These are phyloP conservation scores for Epinephelus coioides DNA, from an alignment of 2,797 vertebrate genomes.

Conservation along the genomic window DNA sequence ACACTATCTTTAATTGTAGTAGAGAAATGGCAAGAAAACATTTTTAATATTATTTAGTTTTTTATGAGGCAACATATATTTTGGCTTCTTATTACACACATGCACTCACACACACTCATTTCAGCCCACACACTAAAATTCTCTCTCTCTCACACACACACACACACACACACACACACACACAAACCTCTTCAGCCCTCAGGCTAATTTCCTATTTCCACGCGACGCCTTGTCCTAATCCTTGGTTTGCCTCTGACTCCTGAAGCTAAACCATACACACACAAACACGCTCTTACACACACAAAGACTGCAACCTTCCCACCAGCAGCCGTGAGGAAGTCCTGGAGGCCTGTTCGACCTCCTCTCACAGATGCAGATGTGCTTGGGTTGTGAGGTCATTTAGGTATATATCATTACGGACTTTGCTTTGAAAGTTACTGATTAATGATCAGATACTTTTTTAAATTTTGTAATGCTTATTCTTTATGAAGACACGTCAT, in stretches of 20 bases:
- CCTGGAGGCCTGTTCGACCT: conserved; percentile 34
- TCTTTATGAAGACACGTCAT: no score
- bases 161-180: conserved; percentile 39
- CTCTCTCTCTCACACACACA: conserved; percentile 9
- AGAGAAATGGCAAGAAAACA: not conserved
- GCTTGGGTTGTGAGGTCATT: conserved; percentile 28
- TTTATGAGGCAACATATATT: conserved; percentile 12
- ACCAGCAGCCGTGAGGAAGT: conserved; percentile 46
- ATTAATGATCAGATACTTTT: not conserved
- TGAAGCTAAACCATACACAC: conserved; percentile 60
- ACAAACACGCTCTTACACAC: conserved; percentile 63
- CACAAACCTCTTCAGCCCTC: conserved; percentile 56
- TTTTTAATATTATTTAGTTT: not conserved
- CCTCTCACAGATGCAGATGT: conserved; percentile 33
- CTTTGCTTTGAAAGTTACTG: conserved; percentile 8
- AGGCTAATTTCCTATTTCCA: conserved; percentile 84
- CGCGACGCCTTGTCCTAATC: conserved; percentile 77
- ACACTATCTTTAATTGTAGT: not conserved
- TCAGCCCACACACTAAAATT: no score
- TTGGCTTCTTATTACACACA: conserved; percentile 23
- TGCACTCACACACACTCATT: not conserved
- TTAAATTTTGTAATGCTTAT: not conserved
- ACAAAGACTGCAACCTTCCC: conserved; percentile 50
- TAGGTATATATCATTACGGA: conserved; percentile 2
- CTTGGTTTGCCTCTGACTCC: conserved; percentile 68